Evolutionary conservation across 2,888 invertebrate genomes (phyloP).

Genomic region (Callosobruchus maculatus): DNA sequence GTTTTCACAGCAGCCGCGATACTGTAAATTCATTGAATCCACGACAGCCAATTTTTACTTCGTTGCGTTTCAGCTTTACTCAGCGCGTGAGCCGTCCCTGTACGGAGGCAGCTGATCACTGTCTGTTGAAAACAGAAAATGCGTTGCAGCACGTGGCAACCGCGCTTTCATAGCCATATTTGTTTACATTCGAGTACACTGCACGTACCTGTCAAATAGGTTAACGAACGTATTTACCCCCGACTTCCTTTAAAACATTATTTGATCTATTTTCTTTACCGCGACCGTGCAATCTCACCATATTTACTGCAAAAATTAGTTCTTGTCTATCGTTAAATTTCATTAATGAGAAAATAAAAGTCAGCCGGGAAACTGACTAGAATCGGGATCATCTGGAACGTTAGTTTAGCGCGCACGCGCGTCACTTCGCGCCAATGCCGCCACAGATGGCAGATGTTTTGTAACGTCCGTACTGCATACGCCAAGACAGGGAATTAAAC

Average conservation of each 20-base stretch:
- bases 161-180: conserved; percentile 29
- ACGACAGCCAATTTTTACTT: too few relatives aligned
- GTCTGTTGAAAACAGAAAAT: background rate
- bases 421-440: conserved; percentile 50
- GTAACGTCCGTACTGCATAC: conserved; percentile 43
- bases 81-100: background rate
- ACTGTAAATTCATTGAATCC: too few relatives aligned
- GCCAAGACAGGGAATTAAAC: conserved; percentile 33
- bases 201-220: conserved; percentile 30
- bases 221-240: conserved; percentile 14
- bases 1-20: too few relatives aligned
- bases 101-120: background rate
- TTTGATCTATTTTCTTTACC: conserved; percentile 2
- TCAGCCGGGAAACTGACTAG: conserved; percentile 8
- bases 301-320: conserved; percentile 5
- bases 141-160: background rate
- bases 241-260: conserved; percentile 1
- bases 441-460: conserved; percentile 53
- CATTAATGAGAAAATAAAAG: conserved; percentile 12
- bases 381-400: conserved; percentile 10
- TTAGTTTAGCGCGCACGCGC: conserved; percentile 32
- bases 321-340: conserved; percentile 8
- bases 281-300: background rate
- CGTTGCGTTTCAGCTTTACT: too few relatives aligned
- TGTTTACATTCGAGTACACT: conserved; percentile 38